These are phyloP conservation scores for Ennomos quercinarius DNA, from an alignment of 2,888 invertebrate genomes.

Conservation along the genomic window DNA sequence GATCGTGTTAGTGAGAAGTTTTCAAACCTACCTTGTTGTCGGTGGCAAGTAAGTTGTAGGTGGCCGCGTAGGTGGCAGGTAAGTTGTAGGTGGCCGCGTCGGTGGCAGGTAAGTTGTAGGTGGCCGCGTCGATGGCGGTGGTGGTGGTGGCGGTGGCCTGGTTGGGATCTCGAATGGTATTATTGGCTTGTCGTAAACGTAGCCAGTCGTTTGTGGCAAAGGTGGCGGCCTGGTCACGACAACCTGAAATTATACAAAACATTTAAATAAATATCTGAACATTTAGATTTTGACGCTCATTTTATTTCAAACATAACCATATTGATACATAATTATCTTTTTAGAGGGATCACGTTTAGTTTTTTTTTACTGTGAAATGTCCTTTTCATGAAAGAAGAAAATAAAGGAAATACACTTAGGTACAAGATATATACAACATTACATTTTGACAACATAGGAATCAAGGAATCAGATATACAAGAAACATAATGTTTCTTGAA, in stretches of 20 bases:
- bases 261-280: conserved; percentile 6
- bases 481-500: no score
- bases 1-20: no score
- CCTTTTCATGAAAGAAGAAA: no score
- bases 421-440: no score
- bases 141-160: conserved; percentile 36
- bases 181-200: conserved; percentile 45
- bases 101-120: conserved; percentile 32
- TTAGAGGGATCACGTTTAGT: no score
- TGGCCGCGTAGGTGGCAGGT: conserved; percentile 27
- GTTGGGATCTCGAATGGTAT: conserved; percentile 49
- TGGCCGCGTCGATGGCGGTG: conserved; percentile 30
- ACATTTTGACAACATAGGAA: no score
- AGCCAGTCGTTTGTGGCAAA: conserved; percentile 43
- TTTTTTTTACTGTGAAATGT: no score
- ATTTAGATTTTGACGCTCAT: no score
- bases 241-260: conserved; percentile 29
- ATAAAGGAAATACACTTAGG: no score
- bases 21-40: conserved; percentile 16
- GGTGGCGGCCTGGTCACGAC: conserved; percentile 34
- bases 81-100: conserved; percentile 30
- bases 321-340: no score
- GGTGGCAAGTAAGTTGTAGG: conserved; percentile 32
- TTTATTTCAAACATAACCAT: no score
- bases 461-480: no score